Evolutionary conservation across 2,113 vertebrate species (phyloP), one percentile per base, ranked within the genome.

Genomic region (Echinops telfairi): DNA sequence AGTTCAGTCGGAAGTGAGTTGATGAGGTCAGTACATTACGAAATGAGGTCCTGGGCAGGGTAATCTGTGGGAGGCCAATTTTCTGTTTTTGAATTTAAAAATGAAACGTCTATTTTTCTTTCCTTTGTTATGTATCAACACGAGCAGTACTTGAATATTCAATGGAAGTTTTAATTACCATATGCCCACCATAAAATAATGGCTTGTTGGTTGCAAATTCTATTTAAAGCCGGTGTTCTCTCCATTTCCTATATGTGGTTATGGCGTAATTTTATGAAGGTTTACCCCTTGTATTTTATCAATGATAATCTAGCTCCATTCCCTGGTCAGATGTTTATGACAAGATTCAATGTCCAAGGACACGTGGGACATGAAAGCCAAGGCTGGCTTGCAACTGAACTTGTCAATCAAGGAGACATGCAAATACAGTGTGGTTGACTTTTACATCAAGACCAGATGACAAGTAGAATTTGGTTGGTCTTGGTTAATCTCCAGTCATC

Each of bases 401-500:
- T 43, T 93, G 60, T 83, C 92, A 93, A 38, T 97, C 96, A 87
- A 92, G 88, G 71, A 91, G 36, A 88, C 97, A 90, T 64, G 89
- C 75, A 60, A 90, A 92, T 92, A 70, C 85, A 80, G 68, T 97
- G 96, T 95, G 97, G 95, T 97, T 66, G 95, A 66, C 90, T 96
- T 96, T 94, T 96, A 97, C 96, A 95, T 96, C 70, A 96, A 95
- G 94, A 97, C 95, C 96, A 96, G 96, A 94, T 97, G 95, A 96
- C 90, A 92, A 96, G 68, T n/a, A 95, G 88, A 96, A 58, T 98
- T 97, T 97, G 96, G 97, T 98, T 95, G 92, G 95, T 98, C 97
- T 98, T 97, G 97, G 95, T 97, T 93, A 66, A 81, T 79, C 33
- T 97, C 97, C 98, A 98, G 80, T 60, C 2, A 38, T 95, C 90